phyloP scores from a whole-genome alignment of 2,888 invertebrate species.

The Ceramica pisi region DNA sequence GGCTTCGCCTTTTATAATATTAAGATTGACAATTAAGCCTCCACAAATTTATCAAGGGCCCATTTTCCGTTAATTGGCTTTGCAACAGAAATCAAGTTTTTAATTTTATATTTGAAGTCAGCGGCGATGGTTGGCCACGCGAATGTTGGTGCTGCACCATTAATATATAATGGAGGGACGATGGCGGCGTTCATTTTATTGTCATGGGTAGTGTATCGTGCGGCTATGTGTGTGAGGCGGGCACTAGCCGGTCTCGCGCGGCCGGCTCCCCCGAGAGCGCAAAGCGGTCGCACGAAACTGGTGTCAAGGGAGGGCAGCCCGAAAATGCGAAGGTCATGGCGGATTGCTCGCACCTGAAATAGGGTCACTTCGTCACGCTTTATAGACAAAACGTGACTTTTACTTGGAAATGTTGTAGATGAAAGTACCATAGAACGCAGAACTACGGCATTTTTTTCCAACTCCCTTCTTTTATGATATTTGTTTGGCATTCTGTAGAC shows the following conservation, averaged over 20 bases:
- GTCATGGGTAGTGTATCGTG: conserved; percentile 79
- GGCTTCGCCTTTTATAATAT: conserved; percentile 70
- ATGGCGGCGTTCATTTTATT: conserved; percentile 79
- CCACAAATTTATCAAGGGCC: conserved; percentile 64
- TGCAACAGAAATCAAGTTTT: conserved; percentile 73
- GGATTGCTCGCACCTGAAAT: conserved; percentile 86
- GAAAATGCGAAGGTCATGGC: conserved; percentile 87
- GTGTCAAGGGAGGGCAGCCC: conserved; percentile 78
- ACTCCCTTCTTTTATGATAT: conserved; percentile 67
- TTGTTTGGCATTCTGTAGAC: conserved; percentile 65
- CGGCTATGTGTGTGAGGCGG: conserved; percentile 77
- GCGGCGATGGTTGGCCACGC: conserved; percentile 66
- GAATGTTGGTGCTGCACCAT: conserved; percentile 73
- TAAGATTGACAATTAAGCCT: conserved; percentile 71
- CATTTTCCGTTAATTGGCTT: conserved; percentile 70
- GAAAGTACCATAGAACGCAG: conserved; percentile 54
- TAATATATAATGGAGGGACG: conserved; percentile 74
- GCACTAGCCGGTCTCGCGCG: conserved; percentile 77
- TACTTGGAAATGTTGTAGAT: conserved; percentile 79
- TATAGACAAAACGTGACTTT: conserved; percentile 84
- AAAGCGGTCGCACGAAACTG: conserved; percentile 82
- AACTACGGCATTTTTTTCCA: conserved; percentile 60
- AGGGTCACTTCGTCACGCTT: conserved; percentile 84
- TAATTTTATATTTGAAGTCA: conserved; percentile 69
- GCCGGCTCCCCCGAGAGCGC: conserved; percentile 80